Base-by-base conservation (phyloP, 2,113 vertebrate genomes). In the Neopipo cinnamomea region DNA sequence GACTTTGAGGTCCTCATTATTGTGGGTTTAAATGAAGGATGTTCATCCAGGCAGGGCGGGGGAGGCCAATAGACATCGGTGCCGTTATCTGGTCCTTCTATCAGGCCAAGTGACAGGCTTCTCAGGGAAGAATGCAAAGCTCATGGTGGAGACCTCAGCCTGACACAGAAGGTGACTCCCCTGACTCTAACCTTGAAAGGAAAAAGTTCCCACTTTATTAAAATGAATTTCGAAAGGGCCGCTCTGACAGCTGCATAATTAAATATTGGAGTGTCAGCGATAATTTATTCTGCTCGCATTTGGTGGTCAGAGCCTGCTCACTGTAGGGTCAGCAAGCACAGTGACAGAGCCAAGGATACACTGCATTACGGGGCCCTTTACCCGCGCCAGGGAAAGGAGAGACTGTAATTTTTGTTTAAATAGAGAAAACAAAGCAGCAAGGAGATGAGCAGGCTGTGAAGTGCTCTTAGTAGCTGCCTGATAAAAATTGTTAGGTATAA, bases 201-300 rank as follows among this genome's bases (percentile, higher is more conserved):
- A 98, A 98, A 97, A 98, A 99, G 99, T 98, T 98, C 97, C 97
- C 97, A 99, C 98, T 99, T 99, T 99, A 99, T 99, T 99, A 99
- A 99, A 99, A 99, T 99, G 98, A 99, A 99, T 99, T 99, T 99
- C 98, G 98, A 99, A 98, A 98, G 99, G 99, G 98, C 97, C 95
- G 92, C 98, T 98, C 99, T 99, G 99, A 99, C 99, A 99, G 99
- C 99, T 98, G 99, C 99, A 99, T 99, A 99, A 99, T 99, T 99
- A 99, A 99, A 99, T 99, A 98, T 99, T 97, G 98, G 99, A 99
- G 99, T 99, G 99, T 99, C 99, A 99, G 99, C 98, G 98, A 98
- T 99, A 99, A 99, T 99, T 99, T 99, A 99, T 99, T 99, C 99
- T 88, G 96, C 98, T 98, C 95, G 98, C 99, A 98, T 98, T 98